phyloP scores from a whole-genome alignment of 2,113 vertebrate genomes.

The Sporophila hypoxantha region DNA sequence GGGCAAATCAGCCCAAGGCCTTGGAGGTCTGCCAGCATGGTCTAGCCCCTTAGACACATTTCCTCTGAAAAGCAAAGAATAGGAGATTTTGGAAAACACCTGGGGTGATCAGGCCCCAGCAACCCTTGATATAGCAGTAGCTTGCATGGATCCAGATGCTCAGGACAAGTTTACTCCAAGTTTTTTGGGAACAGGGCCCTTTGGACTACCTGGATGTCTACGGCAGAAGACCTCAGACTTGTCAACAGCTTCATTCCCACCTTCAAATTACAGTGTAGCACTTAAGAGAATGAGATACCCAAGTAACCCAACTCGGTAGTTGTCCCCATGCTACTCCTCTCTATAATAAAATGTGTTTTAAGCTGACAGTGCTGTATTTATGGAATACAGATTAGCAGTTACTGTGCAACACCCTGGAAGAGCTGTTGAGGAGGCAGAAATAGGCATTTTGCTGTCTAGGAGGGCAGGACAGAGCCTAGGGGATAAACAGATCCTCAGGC shows the following conservation, averaged over 20 bases:
- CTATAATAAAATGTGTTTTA: background rate
- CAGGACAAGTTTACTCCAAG: background rate
- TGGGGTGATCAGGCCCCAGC: background rate
- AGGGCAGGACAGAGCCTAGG: background rate
- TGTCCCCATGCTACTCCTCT: background rate
- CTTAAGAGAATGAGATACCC: background rate
- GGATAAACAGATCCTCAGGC: background rate
- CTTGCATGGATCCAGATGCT: background rate
- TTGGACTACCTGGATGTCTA: background rate
- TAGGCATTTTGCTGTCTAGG: background rate
- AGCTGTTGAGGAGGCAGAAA: background rate
- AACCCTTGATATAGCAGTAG: background rate
- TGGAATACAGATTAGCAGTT: background rate
- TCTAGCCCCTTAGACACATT: background rate
- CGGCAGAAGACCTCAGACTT: background rate
- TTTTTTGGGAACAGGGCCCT: background rate
- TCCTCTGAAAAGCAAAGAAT: background rate
- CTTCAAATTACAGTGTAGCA: background rate
- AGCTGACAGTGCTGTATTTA: background rate
- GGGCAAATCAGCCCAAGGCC: background rate
- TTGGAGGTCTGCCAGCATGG: background rate
- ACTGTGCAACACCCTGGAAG: background rate
- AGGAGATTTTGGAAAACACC: background rate
- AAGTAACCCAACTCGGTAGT: background rate
- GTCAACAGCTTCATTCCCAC: background rate